Base-by-base conservation (phyloP, 2,797 vertebrate genomes). In the Periparus ater region DNA sequence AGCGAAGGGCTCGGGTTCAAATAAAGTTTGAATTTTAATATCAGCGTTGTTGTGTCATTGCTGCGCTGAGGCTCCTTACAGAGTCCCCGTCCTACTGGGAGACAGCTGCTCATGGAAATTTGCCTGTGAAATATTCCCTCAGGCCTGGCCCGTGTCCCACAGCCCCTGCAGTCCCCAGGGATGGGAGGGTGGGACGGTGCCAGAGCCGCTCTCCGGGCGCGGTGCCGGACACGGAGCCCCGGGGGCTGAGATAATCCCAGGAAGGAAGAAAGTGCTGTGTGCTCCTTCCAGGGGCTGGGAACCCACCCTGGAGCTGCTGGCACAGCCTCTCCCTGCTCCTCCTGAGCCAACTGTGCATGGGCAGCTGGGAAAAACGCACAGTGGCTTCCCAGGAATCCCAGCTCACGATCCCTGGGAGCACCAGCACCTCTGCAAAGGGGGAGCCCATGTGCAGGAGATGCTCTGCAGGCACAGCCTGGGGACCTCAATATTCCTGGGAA, bases 221-320 rank as follows among this genome's bases (percentile, higher is more conserved):
- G 2, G 78, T 87, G 96, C 92, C 93, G 27, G 88, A 94, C 86
- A 60, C 60, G 3, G 7, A 17, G 81, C 86, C 95, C 36, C 1
- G 0, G 67, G 89, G 81, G 74, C 81, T 73, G 77, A 92, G 86
- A 91, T 96, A 96, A 96, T 96, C 91, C 94, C 89, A 85, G 96
- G 94, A 95, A 96, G 94, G 94, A 95, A 96, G 92, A 70, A 91
- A 82, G 44, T 0, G 0, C 89, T 78, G 63, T 45, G 81, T 2
- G 36, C 92, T 93, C 74, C 74, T 96, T 85, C 89, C 94, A 92
- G 84, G 66, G 74, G 48, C 57, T 83, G 89, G 78, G 72, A 91
- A 92, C 78, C 93, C 85, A 80, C 88, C 94, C 91, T 54, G 82
- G 78, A 94, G 94, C 82, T 6, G 50, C 79, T 95, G 95, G 93